Base-by-base conservation (phyloP, 2,888 invertebrate species). In the Epinotia bilunana region DNA sequence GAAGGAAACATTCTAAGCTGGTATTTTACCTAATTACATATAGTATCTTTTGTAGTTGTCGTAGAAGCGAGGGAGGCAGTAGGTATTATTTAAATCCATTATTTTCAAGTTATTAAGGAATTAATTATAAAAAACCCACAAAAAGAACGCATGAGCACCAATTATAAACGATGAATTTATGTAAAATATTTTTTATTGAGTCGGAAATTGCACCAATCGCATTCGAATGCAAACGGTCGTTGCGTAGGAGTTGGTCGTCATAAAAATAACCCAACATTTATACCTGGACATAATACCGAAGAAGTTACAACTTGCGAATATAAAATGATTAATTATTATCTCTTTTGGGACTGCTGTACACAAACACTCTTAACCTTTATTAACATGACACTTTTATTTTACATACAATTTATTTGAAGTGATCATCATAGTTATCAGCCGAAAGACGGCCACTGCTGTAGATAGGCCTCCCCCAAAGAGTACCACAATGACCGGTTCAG, bases 161-260 rank as follows among this genome's bases (percentile, higher is more conserved):
- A 53, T 53, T 53, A 53, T 53, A 53, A 53, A n/a, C 53, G 13
- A 13, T 23, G 6, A 60, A 23, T 28, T 28, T 60, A 60, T 60
- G 28, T 23, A 23, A 60, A 28, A 60, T 43, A 0, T 4, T 43
- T 13, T 43, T 58, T 43, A 58, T 20, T 3, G 20, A 57, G 33
- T 2, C 18, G 6, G 65, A 39, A 43, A 64, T 64, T 62, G 43
- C 23, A 57, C 39, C 16, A 49, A 73, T 53, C 55, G 18, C 62
- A 68, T 73, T 67, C 33, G 18, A 68, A 73, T 62, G 62, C 73
- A 72, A 9, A 73, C 67, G 28, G 23, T 43, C 67, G 39, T 4
- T 68, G 73, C 73, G 73, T 68, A 61, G 73, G 73, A 62, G 65
- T 68, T 57, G 68, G 12, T 12, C 53, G 33, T 62, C 68, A 55